Conservation (phyloP, 2,888 invertebrate genomes). For the Ceraclea dissimilis region DNA sequence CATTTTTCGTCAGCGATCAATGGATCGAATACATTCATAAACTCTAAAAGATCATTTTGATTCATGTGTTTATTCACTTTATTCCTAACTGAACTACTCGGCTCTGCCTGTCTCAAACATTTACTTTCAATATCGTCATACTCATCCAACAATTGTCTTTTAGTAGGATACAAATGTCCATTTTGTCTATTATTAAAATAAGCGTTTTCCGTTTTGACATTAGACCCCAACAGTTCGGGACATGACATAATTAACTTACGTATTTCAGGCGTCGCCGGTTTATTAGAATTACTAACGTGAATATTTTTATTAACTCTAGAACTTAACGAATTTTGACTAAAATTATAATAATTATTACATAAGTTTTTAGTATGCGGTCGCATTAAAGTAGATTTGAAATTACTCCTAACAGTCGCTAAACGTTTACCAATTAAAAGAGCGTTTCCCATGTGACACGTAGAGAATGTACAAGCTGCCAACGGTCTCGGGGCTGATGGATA, state of each 20-base stretch:
- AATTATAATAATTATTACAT: slow-evolving; percentile 29
- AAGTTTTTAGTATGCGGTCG: slow-evolving; percentile 11
- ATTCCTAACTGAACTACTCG: slow-evolving; percentile 33
- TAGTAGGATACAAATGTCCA: slow-evolving; percentile 20
- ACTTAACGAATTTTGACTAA: slow-evolving; percentile 37
- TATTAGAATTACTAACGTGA: slow-evolving; percentile 40
- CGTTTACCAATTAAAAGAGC: slow-evolving; percentile 48
- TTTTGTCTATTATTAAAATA: slow-evolving; percentile 23
- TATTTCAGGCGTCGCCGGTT: slow-evolving; percentile 43
- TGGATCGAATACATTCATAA: slow-evolving; percentile 43
- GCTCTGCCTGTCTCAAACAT: slow-evolving; percentile 14
- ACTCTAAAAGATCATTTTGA: slow-evolving; percentile 33
- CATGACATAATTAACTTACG: slow-evolving; percentile 46
- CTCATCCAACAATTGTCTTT: slow-evolving; percentile 26
- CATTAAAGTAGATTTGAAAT: slow-evolving; percentile 32
- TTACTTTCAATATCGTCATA: slow-evolving; percentile 34
- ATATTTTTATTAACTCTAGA: slow-evolving; percentile 38
- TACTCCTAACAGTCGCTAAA: slow-evolving; percentile 44
- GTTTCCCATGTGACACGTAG: slow-evolving; percentile 50
- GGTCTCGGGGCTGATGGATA: slow-evolving; percentile 53
- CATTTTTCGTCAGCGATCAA: slow-evolving; percentile 47
- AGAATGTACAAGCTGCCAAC: slow-evolving; percentile 50
- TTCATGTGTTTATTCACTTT: slow-evolving; percentile 25
- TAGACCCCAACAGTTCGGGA: slow-evolving; percentile 32
- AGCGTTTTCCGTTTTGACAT: slow-evolving; percentile 28